A percentile compares a stretch with the other conserved stretches of the same genome.
These are phyloP conservation scores for Chiloscyllium plagiosum DNA, from an alignment of 2,113 vertebrate genomes.

Conservation along the genomic window DNA sequence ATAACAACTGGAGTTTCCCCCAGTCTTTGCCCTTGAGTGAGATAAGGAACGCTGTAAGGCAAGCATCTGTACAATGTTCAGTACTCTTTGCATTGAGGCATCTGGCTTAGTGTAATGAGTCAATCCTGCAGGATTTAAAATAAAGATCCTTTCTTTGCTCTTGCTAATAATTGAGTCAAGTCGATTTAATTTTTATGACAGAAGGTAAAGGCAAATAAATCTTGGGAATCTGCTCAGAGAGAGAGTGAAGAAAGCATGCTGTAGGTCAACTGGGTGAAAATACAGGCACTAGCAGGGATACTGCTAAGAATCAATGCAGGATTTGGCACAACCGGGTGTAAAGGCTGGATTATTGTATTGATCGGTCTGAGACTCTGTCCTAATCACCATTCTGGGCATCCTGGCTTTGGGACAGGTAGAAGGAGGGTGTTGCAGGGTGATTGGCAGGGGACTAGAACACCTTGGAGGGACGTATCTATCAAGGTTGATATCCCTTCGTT, in stretches of 20 bases:
- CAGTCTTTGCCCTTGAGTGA: no score
- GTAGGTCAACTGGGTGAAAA: background rate
- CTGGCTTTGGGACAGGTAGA: background rate
- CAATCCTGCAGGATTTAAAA: no score
- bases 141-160: no score
- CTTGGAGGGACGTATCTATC: background rate
- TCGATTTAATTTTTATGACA: no score
- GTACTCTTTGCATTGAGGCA: no score
- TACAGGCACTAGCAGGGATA: background rate
- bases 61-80: no score
- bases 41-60: no score
- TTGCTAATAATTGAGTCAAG: no score
- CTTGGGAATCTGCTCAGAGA: background rate
- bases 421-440: background rate
- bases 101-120: no score
- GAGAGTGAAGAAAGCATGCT: background rate
- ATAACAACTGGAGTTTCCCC: no score
- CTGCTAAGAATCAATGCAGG: background rate
- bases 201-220: background rate
- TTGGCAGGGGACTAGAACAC: background rate
- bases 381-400: background rate
- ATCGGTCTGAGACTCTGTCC: background rate
- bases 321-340: background rate
- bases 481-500: background rate
- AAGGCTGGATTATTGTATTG: background rate